Base-by-base conservation (phyloP, 2,113 vertebrate genomes). In the Melanostigma gelatinosum region DNA sequence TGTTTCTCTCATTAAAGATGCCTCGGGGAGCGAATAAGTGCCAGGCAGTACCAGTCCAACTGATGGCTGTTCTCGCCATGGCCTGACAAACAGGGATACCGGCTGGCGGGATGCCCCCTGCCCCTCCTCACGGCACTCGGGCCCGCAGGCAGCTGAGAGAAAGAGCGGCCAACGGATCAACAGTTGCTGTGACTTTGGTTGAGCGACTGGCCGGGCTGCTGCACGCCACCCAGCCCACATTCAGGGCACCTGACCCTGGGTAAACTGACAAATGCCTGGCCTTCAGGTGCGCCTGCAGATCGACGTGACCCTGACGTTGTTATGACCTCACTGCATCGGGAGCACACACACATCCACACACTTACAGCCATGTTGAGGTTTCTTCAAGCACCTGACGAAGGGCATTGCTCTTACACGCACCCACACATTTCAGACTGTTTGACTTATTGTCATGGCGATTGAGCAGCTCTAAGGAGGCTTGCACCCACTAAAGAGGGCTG, bases 261-360 rank as follows among this genome's bases (percentile, higher is more conserved):
- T 93, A 93, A 93, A 92, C 90, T 90, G 90, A 94, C 91, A 91
- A 91, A 93, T 93, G 90, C 89, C 91, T 85, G 87, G 65, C 57
- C 58, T 79, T 60, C 62, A 79, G 72, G 84, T 42, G 84, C 18
- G 87, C 69, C 84, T 66, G 75, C 74, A 63, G 78, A 85, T 36
- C 80, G 83, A 77, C 77, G 60, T 80, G 88, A 85, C 86, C 83
- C 69, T 27, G 11, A 82, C 55, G 67, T 42, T 4, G 8, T 22
- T 36, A 42, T 85, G 90, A 85, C 85, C 85, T 83, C 77, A 34
- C 46, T 24, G 34, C 72, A 62, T 20, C 42, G n/a, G 48, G 38
- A n/a, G 32, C 55, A 44, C 75, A 65, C 75, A 65, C 18, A 50
- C 38, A 80, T 52, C 50, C 66, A 20, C 73, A 72, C 46, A 76